Percentiles rank a stretch among this genome's conserved stretches.
phyloP scores from a whole-genome alignment of 2,113 vertebrate species.

The Calyptommatus sinebrachiatus region DNA sequence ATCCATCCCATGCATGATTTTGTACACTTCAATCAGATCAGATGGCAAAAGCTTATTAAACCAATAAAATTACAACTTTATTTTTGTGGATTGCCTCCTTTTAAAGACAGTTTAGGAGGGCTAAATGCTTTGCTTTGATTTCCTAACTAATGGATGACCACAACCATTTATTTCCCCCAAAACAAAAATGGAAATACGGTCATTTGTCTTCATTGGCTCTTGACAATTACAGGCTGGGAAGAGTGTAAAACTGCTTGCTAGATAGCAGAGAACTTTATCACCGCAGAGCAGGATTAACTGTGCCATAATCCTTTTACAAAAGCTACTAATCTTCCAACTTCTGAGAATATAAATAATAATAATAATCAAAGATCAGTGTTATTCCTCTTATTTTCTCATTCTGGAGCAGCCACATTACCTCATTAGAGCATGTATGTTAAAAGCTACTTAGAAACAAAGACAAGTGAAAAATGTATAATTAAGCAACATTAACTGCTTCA shows the following conservation, averaged over 20 bases:
- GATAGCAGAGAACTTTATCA: conserved; percentile 57
- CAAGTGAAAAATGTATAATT: conserved; percentile 50
- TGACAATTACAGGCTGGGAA: conserved; percentile 30
- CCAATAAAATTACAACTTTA: background rate
- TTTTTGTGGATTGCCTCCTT: background rate
- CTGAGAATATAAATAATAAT: conserved; percentile 46
- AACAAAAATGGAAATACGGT: background rate
- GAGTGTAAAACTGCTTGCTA: conserved; percentile 47
- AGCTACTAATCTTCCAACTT: conserved; percentile 55
- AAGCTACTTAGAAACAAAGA: conserved; percentile 50
- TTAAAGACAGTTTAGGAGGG: background rate
- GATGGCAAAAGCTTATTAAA: background rate
- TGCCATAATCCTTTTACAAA: conserved; percentile 55
- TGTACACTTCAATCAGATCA: no score
- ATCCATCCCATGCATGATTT: no score
- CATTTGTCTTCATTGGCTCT: conserved; percentile 28
- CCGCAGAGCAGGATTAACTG: conserved; percentile 48
- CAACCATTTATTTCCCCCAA: background rate
- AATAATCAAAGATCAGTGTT: conserved; percentile 52
- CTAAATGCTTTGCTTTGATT: background rate
- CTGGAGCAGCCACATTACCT: conserved; percentile 60
- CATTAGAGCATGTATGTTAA: conserved; percentile 62
- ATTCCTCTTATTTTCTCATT: conserved; percentile 60
- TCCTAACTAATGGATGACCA: conserved; percentile 24
- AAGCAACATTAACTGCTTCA: conserved; percentile 46